A percentile compares a stretch with the other conserved stretches of the same genome.
phyloP scores from a whole-genome alignment of 2,113 vertebrate genomes.

The Riparia riparia region DNA sequence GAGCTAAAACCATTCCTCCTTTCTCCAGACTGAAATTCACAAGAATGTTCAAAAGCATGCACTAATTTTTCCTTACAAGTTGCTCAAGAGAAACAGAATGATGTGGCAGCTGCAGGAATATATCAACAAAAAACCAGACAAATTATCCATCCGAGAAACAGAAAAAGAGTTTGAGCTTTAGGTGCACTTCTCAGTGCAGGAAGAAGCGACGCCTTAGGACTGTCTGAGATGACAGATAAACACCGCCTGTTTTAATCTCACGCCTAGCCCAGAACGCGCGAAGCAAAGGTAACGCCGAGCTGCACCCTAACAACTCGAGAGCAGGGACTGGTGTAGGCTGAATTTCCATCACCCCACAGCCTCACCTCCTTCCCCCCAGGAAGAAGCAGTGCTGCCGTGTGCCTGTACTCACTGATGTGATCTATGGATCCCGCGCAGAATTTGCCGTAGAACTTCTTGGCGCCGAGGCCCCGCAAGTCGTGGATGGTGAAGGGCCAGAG shows the following conservation, averaged over 20 bases:
- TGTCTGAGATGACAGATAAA: background rate
- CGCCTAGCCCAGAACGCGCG: fast-evolving
- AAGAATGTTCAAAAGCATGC: background rate
- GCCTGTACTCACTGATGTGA: constrained; percentile 92
- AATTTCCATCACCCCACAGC: background rate
- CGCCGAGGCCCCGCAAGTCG: constrained; percentile 92
- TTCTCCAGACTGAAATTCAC: background rate
- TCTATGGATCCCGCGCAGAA: constrained; percentile 98
- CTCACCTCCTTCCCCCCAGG: background rate
- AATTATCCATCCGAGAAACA: background rate
- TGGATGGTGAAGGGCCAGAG: constrained; percentile 98
- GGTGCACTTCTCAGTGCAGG: background rate
- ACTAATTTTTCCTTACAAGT: background rate
- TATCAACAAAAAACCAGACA: background rate
- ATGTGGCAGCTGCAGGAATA: background rate
- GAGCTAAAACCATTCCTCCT: background rate
- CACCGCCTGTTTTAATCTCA: background rate
- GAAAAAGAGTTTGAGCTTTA: background rate
- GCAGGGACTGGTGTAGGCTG: background rate
- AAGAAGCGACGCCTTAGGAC: background rate
- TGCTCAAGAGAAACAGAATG: background rate
- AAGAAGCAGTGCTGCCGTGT: background rate
- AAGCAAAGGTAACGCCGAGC: background rate
- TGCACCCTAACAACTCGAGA: fast-evolving
- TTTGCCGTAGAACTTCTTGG: constrained; percentile 98